Evolutionary conservation across 2,797 vertebrate species (phyloP).

Genomic region (Ceryle rudis): DNA sequence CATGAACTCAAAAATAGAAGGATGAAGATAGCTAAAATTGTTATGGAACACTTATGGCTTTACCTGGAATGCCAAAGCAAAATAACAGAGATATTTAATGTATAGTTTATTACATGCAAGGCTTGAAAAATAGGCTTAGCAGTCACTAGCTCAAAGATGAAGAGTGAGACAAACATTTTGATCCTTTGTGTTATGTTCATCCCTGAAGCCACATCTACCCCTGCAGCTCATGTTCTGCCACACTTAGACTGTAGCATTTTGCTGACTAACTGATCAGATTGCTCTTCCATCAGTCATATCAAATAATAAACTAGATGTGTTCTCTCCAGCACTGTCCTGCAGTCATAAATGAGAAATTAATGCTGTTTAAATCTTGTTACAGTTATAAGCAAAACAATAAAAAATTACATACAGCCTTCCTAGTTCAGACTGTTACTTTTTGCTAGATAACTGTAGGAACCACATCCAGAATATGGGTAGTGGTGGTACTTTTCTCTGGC

Average conservation of each 20-base stretch:
- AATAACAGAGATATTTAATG: neutral
- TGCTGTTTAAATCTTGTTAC: neutral
- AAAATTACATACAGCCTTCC: neutral
- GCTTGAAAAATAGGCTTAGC: neutral
- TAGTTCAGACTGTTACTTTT: neutral
- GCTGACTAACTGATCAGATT: neutral
- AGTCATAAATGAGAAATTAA: neutral
- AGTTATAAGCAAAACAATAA: neutral
- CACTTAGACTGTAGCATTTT: neutral
- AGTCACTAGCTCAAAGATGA: neutral
- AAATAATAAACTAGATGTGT: neutral
- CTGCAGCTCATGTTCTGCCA: neutral
- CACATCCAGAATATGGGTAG: rapidly evolving
- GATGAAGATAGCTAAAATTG: neutral
- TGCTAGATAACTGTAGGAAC: neutral
- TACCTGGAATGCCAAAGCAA: neutral
- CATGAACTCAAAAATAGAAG: neutral
- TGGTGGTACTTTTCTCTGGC: neutral
- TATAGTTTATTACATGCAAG: neutral
- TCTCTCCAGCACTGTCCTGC: neutral
- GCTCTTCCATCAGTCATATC: neutral
- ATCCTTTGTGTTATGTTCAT: neutral
- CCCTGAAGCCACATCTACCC: neutral
- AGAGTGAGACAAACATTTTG: neutral
- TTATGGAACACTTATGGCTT: neutral